Evolutionary conservation across 2,797 vertebrate species (phyloP).

Genomic region (Girardinus metallicus): DNA sequence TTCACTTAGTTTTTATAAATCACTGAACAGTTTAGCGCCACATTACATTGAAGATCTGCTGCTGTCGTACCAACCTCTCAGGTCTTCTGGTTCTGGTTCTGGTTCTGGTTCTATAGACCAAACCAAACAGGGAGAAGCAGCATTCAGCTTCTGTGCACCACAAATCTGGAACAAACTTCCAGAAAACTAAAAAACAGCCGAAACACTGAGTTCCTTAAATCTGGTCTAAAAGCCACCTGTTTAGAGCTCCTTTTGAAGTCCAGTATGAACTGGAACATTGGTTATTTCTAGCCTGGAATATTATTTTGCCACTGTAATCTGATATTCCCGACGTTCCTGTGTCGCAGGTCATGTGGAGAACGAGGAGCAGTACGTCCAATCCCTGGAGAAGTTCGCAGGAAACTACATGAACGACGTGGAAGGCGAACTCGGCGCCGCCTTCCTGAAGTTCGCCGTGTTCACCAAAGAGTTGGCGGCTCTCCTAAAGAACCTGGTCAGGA

Average conservation of each 20-base stretch:
- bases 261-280: not conserved
- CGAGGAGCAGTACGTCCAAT: conserved; percentile 92
- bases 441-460: conserved; percentile 91
- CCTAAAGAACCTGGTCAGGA: conserved; percentile 96
- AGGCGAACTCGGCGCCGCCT: conserved; percentile 85
- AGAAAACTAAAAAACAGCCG: no score
- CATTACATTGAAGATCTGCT: no score
- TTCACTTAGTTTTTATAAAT: not conserved
- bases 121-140: no score
- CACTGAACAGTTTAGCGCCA: not conserved
- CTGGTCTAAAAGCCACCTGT: no score
- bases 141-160: no score
- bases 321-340: conserved; percentile 6
- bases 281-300: not conserved
- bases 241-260: no score
- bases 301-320: not conserved
- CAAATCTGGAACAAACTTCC: no score
- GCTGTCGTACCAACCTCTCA: not conserved
- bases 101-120: no score
- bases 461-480: conserved; percentile 94
- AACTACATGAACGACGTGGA: conserved; percentile 87
- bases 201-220: no score
- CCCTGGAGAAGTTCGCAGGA: conserved; percentile 92
- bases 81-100: no score
- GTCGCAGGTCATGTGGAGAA: conserved; percentile 90